These are phyloP conservation scores for Octodon degus DNA, from an alignment of 2,113 vertebrate genomes.

Conservation along the genomic window DNA sequence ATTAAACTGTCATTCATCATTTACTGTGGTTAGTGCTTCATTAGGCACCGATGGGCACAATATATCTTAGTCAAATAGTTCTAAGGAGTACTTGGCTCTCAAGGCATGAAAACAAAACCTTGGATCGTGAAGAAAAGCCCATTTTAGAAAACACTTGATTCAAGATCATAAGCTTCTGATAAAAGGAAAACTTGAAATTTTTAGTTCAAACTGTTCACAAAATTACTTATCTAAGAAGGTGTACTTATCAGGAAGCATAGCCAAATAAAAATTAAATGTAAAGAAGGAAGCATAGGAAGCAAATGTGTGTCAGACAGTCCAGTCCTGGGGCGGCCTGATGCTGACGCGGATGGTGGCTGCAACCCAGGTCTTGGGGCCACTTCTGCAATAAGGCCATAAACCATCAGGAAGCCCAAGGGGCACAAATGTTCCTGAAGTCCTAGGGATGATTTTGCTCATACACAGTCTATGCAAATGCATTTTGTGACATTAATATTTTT, in stretches of 20 bases:
- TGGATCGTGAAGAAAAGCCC: conserved; percentile 54
- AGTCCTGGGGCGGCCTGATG: background rate
- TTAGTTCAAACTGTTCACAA: conserved; percentile 47
- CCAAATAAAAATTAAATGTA: conserved; percentile 41
- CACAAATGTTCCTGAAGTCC: background rate
- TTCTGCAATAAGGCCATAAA: background rate
- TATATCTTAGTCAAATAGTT: conserved; percentile 86
- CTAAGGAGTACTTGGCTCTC: conserved; percentile 64
- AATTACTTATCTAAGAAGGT: conserved; percentile 5
- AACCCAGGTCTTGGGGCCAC: too few relatives aligned
- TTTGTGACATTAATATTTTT: background rate
- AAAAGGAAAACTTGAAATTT: background rate
- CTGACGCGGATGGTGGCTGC: background rate
- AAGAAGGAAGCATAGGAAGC: background rate
- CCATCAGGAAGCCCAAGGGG: background rate
- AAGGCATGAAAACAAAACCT: conserved; percentile 68
- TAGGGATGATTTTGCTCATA: background rate
- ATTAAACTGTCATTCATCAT: conserved; percentile 89
- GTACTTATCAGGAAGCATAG: background rate
- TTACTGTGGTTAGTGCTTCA: conserved; percentile 86
- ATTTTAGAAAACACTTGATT: conserved; percentile 41
- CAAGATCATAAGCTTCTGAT: background rate
- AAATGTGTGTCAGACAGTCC: background rate
- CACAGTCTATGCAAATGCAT: background rate
- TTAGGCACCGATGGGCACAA: conserved; percentile 85